phyloP scores from a whole-genome alignment of 2,113 vertebrate species.

The Cyanoramphus novaezelandiae region DNA sequence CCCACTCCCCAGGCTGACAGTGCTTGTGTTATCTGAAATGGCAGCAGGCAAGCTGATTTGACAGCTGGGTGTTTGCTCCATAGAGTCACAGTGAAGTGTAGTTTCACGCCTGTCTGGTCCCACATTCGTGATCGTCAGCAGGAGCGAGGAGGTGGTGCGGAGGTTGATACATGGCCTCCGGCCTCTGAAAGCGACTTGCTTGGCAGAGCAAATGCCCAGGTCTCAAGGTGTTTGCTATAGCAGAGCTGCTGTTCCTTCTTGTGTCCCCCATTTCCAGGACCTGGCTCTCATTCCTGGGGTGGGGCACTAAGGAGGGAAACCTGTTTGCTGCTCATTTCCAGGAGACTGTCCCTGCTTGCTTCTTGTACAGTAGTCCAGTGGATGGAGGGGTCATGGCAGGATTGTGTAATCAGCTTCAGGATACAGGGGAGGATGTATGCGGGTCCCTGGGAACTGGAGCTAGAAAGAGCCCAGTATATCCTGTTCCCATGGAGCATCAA shows the following conservation, averaged over 20 bases:
- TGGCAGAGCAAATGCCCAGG: background rate
- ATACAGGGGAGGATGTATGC: background rate
- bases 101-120: background rate
- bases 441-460: background rate
- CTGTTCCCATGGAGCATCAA: background rate
- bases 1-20: background rate
- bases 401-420: background rate
- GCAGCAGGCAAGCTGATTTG: background rate
- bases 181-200: background rate
- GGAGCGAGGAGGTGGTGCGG: background rate
- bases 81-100: background rate
- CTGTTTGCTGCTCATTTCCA: background rate
- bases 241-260: background rate
- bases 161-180: background rate
- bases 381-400: background rate
- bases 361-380: background rate
- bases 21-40: background rate
- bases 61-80: background rate
- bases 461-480: background rate
- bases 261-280: background rate
- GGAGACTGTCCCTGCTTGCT: background rate
- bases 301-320: background rate
- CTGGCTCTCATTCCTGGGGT: background rate
- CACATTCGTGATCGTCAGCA: background rate
- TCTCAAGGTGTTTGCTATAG: background rate